A percentile compares a stretch with the other conserved stretches of the same genome.
These are phyloP conservation scores for Centruroides vittatus DNA, from an alignment of 1,140 invertebrate genomes.

Conservation along the genomic window DNA sequence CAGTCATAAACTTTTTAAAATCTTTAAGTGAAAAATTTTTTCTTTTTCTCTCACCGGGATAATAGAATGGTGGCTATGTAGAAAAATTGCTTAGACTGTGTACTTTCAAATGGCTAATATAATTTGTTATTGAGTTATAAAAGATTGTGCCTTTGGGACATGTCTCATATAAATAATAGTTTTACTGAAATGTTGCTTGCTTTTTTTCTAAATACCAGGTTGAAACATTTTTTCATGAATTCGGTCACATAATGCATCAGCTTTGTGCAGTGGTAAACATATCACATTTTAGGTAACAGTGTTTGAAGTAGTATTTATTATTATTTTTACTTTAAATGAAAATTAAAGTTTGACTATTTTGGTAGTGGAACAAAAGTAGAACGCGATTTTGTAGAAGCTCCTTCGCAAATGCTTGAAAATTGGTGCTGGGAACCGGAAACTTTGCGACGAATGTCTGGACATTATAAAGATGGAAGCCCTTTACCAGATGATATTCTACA, in stretches of 20 bases:
- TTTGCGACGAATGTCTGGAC: conserved; percentile 34
- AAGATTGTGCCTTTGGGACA: too few species aligned
- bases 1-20: too few species aligned
- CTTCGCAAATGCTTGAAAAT: conserved; percentile 44
- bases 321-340: background rate
- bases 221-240: conserved; percentile 42
- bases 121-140: too few species aligned
- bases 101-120: too few species aligned
- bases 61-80: too few species aligned
- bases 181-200: too few species aligned
- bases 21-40: too few species aligned
- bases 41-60: too few species aligned
- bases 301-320: background rate
- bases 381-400: conserved; percentile 41
- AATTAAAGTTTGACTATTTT: background rate
- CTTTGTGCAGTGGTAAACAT: conserved; percentile 35
- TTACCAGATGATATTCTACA: conserved; percentile 35
- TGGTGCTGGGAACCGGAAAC: conserved; percentile 41
- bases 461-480: conserved; percentile 30
- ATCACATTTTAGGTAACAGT: conserved; percentile 24
- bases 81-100: too few species aligned
- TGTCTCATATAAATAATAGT: too few species aligned
- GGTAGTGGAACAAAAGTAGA: conserved; percentile 35
- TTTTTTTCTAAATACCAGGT: conserved; percentile 23
- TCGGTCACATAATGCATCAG: conserved; percentile 42